A percentile compares a stretch with the other conserved stretches of the same genome.
phyloP scores from a whole-genome alignment of 2,113 vertebrate species.

The Stigmatopora argus region DNA sequence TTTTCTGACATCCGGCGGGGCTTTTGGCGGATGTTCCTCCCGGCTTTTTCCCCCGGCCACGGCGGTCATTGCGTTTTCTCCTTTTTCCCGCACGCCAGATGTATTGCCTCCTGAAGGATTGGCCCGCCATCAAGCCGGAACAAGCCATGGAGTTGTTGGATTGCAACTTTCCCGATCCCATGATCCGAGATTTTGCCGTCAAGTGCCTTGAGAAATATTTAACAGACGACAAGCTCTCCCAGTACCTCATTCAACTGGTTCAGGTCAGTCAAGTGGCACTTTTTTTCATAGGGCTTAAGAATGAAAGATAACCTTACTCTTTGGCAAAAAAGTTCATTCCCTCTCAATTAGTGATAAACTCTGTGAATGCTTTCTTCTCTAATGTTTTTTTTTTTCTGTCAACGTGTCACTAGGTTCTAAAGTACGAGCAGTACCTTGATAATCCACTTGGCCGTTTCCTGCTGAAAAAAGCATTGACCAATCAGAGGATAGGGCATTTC shows the following conservation, averaged over 20 bases:
- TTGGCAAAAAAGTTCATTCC: no score
- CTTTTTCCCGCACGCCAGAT: slow-evolving; percentile 71
- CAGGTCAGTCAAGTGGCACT: slow-evolving; percentile 72
- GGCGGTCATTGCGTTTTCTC: neutral
- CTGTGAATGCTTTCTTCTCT: slow-evolving; percentile 25
- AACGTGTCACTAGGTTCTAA: slow-evolving; percentile 79
- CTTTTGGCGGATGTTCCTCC: no score
- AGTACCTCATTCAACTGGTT: slow-evolving; percentile 96
- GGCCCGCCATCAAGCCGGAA: slow-evolving; percentile 94
- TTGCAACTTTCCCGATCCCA: slow-evolving; percentile 95
- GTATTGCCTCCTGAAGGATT: slow-evolving; percentile 97
- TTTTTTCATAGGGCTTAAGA: no score
- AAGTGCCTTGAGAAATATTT: slow-evolving; percentile 94
- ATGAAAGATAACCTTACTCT: no score
- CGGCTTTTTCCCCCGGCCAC: neutral
- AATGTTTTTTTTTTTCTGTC: slow-evolving; percentile 27
- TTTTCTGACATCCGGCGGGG: slow-evolving; percentile 6
- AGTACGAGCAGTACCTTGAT: slow-evolving; percentile 98
- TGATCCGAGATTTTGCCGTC: slow-evolving; percentile 96
- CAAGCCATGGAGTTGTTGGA: slow-evolving; percentile 98
- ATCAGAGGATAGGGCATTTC: slow-evolving; percentile 98
- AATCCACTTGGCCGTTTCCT: slow-evolving; percentile 94
- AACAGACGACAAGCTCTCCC: slow-evolving; percentile 95
- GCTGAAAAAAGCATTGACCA: slow-evolving; percentile 94
- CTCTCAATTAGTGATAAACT: no score